Evolutionary conservation across 2,797 vertebrate genomes (phyloP).

Genomic region (Megaceryle alcyon): DNA sequence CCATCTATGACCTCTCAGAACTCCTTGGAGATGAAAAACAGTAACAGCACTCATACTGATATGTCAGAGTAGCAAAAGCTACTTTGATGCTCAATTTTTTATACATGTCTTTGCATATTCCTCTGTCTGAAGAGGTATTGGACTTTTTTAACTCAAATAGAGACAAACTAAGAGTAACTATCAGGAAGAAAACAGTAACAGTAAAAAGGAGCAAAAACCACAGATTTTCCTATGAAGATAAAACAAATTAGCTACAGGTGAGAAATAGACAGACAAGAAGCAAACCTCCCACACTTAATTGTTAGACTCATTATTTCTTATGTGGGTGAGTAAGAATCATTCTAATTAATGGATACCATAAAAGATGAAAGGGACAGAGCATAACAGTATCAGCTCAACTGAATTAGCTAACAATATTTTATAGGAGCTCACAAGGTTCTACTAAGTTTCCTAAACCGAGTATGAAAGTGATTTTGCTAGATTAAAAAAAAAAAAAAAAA

Average conservation of each 20-base stretch:
- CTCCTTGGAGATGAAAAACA: neutral
- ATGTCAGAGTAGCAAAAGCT: neutral
- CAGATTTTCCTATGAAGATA: constrained; percentile 22
- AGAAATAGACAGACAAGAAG: neutral
- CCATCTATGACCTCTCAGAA: neutral
- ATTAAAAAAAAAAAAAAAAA: neutral
- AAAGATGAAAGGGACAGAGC: neutral
- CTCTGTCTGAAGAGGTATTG: neutral
- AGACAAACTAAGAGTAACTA: neutral
- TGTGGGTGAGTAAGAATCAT: neutral
- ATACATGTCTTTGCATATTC: neutral
- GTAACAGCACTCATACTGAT: neutral
- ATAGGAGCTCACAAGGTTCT: neutral
- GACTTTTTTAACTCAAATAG: neutral
- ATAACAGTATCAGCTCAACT: neutral
- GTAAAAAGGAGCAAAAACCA: constrained; percentile 7
- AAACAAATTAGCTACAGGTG: neutral
- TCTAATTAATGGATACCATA: neutral
- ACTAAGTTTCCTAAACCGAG: neutral
- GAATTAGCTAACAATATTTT: neutral
- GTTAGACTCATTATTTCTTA: constrained; percentile 13
- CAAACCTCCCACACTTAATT: neutral
- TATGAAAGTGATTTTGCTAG: neutral
- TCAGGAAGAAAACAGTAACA: neutral
- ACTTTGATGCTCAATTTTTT: neutral